phyloP scores from a whole-genome alignment of 2,797 vertebrate genomes.

The Danio albolineatus region DNA sequence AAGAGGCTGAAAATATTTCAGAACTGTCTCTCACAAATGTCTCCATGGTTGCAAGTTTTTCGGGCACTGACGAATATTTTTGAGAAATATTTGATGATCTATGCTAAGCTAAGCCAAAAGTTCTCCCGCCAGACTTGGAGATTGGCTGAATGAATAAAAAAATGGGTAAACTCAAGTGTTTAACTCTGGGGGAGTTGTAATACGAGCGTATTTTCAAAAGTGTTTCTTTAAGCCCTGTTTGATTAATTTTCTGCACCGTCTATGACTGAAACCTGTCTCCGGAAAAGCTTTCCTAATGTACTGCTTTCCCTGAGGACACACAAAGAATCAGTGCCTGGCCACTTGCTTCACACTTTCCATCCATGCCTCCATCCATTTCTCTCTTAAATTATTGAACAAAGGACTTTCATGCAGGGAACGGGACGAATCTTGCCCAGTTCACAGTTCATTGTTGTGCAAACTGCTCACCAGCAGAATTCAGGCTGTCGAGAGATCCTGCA shows the following conservation, averaged over 20 bases:
- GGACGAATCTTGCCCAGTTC: neutral
- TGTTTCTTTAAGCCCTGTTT: conserved; percentile 6
- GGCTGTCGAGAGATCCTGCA: neutral
- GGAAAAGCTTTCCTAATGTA: conserved; percentile 47
- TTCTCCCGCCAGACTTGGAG: too few relatives aligned
- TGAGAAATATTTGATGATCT: too few relatives aligned
- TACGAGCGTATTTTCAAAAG: too few relatives aligned
- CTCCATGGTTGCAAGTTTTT: too few relatives aligned
- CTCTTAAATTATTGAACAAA: conserved; percentile 42
- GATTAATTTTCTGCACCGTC: neutral
- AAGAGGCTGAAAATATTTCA: too few relatives aligned
- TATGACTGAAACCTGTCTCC: neutral
- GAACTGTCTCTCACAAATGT: too few relatives aligned
- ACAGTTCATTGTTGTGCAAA: neutral
- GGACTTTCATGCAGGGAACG: conserved; percentile 3
- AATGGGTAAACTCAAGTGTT: too few relatives aligned
- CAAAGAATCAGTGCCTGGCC: conserved; percentile 30
- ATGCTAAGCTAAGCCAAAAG: too few relatives aligned
- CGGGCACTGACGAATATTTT: too few relatives aligned
- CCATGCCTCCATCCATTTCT: conserved; percentile 32
- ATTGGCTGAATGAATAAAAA: too few relatives aligned
- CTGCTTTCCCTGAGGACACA: conserved; percentile 17
- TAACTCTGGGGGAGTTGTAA: too few relatives aligned
- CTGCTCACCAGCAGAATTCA: neutral
- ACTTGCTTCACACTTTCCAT: conserved; percentile 12